Evolutionary conservation across 2,113 vertebrate species (phyloP).

Genomic region (Mus musculus): GRCm39 chr3:37692501-37693000

Average conservation of each 20-base stretch:
- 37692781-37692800: background rate
- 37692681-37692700: background rate
- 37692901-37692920: background rate
- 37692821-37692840: background rate
- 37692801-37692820: background rate
- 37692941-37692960: background rate
- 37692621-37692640: background rate
- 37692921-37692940: background rate
- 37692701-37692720: background rate
- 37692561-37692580: background rate
- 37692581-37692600: background rate
- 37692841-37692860: background rate
- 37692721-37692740: background rate
- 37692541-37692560: conserved; percentile 6
- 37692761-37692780: background rate
- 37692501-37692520: background rate
- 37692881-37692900: background rate
- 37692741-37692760: background rate
- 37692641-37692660: conserved; percentile 74
- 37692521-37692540: conserved; percentile 15
- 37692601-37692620: background rate
- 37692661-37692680: conserved; percentile 38
- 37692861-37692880: conserved; percentile 7
- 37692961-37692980: background rate
- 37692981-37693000: background rate